Percentiles rank a stretch among this genome's conserved stretches.
These are phyloP conservation scores for Pelecanus crispus DNA, from an alignment of 2,113 vertebrate species.

Conservation along the genomic window DNA sequence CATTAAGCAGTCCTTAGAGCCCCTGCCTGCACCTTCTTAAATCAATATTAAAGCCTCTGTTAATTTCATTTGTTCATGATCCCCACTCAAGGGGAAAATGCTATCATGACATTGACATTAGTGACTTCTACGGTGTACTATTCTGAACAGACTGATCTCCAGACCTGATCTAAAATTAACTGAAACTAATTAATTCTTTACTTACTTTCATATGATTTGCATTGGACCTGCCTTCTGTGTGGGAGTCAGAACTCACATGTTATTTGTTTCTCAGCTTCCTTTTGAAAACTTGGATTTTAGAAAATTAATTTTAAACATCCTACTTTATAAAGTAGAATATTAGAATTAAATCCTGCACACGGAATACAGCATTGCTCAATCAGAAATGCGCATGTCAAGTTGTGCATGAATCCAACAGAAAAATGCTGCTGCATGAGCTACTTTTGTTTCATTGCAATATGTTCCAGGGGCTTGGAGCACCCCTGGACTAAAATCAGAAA, in stretches of 20 bases:
- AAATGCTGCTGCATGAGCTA: neutral
- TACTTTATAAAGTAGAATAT: neutral
- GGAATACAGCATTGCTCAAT: neutral
- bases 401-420: neutral
- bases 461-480: neutral
- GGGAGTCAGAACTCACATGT: neutral
- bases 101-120: neutral
- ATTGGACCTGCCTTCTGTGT: neutral
- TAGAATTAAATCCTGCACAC: neutral
- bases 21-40: neutral
- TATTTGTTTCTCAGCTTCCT: neutral
- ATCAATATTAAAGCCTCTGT: conserved; percentile 19
- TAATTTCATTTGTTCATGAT: conserved; percentile 18
- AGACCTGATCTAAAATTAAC: neutral
- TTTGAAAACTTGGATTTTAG: neutral
- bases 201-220: neutral
- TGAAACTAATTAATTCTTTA: neutral
- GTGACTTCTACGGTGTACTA: neutral
- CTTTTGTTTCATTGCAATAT: neutral
- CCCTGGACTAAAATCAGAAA: neutral
- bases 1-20: neutral
- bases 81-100: neutral
- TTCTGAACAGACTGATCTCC: neutral
- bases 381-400: neutral
- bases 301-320: neutral